Conservation (phyloP, 2,113 vertebrate genomes). For the Coreoperca whiteheadi region DNA sequence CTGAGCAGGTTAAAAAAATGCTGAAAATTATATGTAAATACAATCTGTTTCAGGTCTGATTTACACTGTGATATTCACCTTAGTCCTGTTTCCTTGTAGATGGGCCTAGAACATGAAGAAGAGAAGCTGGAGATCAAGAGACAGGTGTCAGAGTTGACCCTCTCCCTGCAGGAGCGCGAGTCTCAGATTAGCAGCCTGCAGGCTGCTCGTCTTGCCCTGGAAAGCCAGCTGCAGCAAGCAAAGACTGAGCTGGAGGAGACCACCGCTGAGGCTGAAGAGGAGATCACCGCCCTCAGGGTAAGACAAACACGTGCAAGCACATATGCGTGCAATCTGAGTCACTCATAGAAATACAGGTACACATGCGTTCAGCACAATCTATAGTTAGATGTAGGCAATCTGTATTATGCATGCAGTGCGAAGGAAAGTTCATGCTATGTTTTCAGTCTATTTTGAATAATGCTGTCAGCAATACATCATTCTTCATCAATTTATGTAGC, state of each 20-base stretch:
- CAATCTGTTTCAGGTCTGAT: conserved; percentile 15
- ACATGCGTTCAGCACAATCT: not conserved
- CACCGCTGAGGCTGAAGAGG: conserved; percentile 97
- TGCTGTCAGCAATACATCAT: not conserved
- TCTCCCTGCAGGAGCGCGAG: conserved; percentile 96
- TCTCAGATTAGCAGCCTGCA: conserved; percentile 95
- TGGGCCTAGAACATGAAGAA: conserved; percentile 95
- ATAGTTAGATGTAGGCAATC: not conserved
- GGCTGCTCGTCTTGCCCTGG: conserved; percentile 92
- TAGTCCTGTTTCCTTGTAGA: conserved; percentile 79
- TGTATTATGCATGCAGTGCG: not conserved
- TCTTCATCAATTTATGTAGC: not conserved
- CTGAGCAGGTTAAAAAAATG: conserved; percentile 9
- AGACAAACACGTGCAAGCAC: conserved; percentile 48
- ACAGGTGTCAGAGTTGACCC: conserved; percentile 95
- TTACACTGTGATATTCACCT: conserved; percentile 7
- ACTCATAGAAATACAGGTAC: conserved; percentile 15
- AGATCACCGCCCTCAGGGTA: conserved; percentile 97
- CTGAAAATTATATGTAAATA: conserved; percentile 24
- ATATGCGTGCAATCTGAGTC: conserved; percentile 1
- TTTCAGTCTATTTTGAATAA: conserved; percentile 9
- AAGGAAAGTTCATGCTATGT: not conserved
- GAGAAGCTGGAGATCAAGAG: conserved; percentile 97
- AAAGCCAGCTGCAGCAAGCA: conserved; percentile 95
- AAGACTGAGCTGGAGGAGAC: conserved; percentile 98